Evolutionary conservation across 2,797 vertebrate species (phyloP).

Genomic region (Hapalemur alaotrensis): DNA sequence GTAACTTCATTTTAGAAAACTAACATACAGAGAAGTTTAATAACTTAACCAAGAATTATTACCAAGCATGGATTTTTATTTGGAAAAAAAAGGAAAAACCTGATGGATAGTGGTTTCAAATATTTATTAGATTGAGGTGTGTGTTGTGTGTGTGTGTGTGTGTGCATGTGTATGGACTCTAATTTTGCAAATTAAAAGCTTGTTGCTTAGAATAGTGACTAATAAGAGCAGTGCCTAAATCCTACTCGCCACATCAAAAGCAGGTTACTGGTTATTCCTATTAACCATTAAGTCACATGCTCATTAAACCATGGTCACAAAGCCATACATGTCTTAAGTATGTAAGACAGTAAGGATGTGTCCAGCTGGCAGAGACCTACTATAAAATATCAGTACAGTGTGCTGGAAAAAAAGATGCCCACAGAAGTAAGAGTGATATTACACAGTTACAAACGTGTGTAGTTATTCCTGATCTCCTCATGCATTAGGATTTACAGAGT

Average conservation of each 20-base stretch:
- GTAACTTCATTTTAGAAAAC: neutral
- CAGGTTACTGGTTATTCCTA: neutral
- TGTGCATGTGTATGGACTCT: neutral
- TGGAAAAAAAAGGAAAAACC: neutral
- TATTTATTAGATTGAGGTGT: neutral
- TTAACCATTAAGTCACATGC: neutral
- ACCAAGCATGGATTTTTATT: neutral
- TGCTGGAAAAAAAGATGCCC: neutral
- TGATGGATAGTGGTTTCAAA: neutral
- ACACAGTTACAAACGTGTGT: neutral
- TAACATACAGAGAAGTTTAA: neutral
- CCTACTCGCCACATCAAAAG: neutral
- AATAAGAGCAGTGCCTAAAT: neutral
- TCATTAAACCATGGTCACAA: neutral
- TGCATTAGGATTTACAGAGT: neutral
- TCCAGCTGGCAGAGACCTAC: neutral
- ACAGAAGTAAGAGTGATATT: neutral
- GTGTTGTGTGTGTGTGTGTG: too few species aligned
- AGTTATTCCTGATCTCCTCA: neutral
- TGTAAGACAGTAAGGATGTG: neutral
- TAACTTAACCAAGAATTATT: neutral
- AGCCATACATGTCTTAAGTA: neutral
- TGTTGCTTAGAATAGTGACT: neutral
- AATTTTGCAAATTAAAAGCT: neutral
- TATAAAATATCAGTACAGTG: neutral